Evolutionary conservation across 35 echinoderm and acorn worm species (phyloP).

Genomic region (Stichopus chloronotus): DNA sequence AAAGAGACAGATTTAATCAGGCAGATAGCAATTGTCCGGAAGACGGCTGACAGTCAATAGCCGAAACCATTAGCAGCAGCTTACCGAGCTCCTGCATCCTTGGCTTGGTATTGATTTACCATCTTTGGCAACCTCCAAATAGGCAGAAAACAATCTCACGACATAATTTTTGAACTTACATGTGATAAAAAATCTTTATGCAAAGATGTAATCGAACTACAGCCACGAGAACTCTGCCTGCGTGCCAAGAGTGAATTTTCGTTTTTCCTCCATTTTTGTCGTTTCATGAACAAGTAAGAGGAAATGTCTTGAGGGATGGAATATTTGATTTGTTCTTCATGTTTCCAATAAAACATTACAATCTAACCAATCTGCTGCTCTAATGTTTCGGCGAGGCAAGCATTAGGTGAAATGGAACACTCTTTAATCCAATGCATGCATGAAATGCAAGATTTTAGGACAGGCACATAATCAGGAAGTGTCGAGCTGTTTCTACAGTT

Average conservation of each 20-base stretch:
- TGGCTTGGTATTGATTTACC: constrained; percentile 49
- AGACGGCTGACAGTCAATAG: constrained; percentile 33
- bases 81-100: not conserved
- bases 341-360: no score
- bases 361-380: no score
- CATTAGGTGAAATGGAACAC: no score
- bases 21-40: constrained; percentile 42
- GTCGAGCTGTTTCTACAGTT: no score
- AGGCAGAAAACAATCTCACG: constrained; percentile 10
- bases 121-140: not conserved
- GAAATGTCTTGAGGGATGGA: not conserved
- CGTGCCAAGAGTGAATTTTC: no score
- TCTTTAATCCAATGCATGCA: no score
- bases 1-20: constrained; percentile 30
- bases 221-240: not conserved
- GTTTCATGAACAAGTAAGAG: not conserved
- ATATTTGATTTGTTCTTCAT: no score
- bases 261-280: not conserved
- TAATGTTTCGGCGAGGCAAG: no score
- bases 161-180: constrained; percentile 22
- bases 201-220: not conserved
- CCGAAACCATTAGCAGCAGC: constrained; percentile 48
- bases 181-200: not conserved
- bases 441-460: no score
- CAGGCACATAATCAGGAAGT: no score